Base-by-base conservation (phyloP, 2,797 vertebrate genomes). In the Chaetophractus vellerosus region DNA sequence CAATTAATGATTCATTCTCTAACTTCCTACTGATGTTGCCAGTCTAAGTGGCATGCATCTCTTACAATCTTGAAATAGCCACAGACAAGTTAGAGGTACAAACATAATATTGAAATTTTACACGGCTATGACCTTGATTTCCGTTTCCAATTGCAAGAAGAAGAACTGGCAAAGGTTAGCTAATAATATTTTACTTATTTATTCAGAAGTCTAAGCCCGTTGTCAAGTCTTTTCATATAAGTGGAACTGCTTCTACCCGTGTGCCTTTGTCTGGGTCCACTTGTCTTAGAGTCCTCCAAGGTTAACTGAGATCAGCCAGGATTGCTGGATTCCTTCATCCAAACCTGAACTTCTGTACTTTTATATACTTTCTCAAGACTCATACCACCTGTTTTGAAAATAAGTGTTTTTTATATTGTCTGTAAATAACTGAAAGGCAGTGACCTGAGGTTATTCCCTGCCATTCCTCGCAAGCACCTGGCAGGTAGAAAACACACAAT, bases 41-140 rank as follows among this genome's bases (percentile, higher is more conserved):
- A 69, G n/a, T n/a, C 14, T 36, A 9, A 2, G 1, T 71, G 28
- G 2, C 0, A 82, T 61, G 1, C 1, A 61, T 12, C 1, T 6
- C 9, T 41, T 36, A 76, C 16, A 71, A 68, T 79, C 63, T 79
- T 31, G 11, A 1, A 2, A 36, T n/a, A 82, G 28, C 21, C 19
- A 59, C 24, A 33, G 24, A 52, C 6, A 63, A 28, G 5, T 23
- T 61, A 36, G 28, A 61, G 5, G 15, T 9, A 1, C 14, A 87
- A 84, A 71, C 3, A n/a, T 14, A 64, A 87, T 28, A 28, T 1
- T 61, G 31, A 50, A 64, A 15, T 2, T 15, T 38, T 61, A 21
- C 69, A 2, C 64, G 66, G 23, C 38, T 82, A 26, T 50, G 31
- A 10, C 72, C 36, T 55, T 68, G 38, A 61, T 80, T 93, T 72